phyloP scores from a whole-genome alignment of 2,113 vertebrate genomes.

The Laticauda colubrina region DNA sequence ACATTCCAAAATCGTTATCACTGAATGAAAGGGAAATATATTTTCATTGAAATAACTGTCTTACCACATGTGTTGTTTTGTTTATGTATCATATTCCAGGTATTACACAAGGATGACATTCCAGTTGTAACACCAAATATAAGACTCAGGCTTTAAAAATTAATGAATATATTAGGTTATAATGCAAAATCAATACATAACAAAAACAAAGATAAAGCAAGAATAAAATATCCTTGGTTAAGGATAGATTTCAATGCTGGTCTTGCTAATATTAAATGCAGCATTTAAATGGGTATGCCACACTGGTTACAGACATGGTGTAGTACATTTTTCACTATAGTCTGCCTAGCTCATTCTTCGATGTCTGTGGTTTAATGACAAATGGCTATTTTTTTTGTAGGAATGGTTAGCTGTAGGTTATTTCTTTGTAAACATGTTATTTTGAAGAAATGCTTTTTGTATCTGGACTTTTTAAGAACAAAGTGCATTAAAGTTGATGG shows the following conservation, averaged over 20 bases:
- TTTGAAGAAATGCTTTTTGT: neutral
- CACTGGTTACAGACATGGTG: neutral
- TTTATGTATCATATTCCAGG: too few relatives aligned
- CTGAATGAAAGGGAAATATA: neutral
- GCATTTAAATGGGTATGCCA: neutral
- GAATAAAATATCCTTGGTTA: neutral
- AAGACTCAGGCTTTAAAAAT: neutral
- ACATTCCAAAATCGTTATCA: neutral
- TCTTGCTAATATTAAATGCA: neutral
- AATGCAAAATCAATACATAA: neutral
- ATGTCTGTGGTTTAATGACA: neutral
- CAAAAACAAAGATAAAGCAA: neutral
- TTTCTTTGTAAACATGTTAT: neutral
- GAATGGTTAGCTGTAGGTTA: neutral
- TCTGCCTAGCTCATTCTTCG: neutral
- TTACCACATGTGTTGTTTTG: neutral
- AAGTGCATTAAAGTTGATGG: neutral
- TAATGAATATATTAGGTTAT: neutral
- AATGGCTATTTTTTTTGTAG: neutral
- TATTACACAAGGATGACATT: neutral
- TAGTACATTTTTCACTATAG: neutral
- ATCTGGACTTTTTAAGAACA: neutral
- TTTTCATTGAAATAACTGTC: neutral
- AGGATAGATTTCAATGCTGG: neutral
- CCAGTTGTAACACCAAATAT: neutral